Conservation (phyloP, 1,140 invertebrate species). For the Vanessa atalanta region DNA sequence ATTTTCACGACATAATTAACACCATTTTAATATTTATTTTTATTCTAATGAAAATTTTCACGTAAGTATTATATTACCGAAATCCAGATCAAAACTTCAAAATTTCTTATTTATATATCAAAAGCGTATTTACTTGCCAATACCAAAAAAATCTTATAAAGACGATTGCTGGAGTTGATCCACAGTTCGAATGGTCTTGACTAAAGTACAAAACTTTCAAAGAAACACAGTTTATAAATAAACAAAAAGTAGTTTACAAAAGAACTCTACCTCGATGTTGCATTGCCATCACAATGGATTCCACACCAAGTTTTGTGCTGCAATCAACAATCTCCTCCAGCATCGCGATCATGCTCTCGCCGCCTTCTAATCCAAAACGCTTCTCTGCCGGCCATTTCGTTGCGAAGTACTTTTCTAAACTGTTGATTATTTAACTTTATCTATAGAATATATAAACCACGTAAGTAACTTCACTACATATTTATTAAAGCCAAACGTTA, state of each 20-base stretch:
- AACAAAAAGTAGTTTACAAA: neutral
- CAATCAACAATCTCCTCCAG: constrained; percentile 94
- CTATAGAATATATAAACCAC: neutral
- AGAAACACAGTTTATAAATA: constrained; percentile 1
- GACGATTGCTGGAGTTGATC: too few relatives aligned
- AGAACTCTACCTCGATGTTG: constrained; percentile 86
- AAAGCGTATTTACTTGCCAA: too few relatives aligned
- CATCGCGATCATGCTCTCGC: constrained; percentile 93
- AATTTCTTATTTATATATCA: too few relatives aligned
- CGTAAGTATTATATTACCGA: too few relatives aligned
- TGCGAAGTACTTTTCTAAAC: constrained; percentile 93
- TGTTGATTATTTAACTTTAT: constrained; percentile 51
- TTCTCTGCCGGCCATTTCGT: constrained; percentile 95
- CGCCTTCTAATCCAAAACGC: constrained; percentile 95
- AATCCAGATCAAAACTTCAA: too few relatives aligned
- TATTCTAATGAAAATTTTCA: too few relatives aligned
- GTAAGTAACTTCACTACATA: neutral
- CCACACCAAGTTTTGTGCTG: constrained; percentile 88
- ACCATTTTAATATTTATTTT: too few relatives aligned
- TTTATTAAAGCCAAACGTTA: neutral
- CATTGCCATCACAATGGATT: constrained; percentile 94
- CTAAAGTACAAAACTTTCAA: neutral
- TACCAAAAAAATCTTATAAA: too few relatives aligned
- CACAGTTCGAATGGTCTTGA: neutral
- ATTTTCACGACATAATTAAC: too few relatives aligned